Evolutionary conservation across 1,140 invertebrate species (phyloP).

Genomic region (Adoxophyes honmai): DNA sequence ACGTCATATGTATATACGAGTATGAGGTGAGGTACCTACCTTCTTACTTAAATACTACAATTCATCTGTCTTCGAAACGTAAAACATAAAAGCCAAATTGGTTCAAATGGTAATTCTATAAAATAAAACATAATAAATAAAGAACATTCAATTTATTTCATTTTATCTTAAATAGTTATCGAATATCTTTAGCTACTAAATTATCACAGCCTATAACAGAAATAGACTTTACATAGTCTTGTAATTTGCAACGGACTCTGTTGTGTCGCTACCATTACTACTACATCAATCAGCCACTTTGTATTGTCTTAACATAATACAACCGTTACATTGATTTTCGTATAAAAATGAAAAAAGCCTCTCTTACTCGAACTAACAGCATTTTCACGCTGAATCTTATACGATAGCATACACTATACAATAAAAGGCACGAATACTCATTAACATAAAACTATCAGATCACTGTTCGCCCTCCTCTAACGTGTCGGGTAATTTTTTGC

Average conservation of each 20-base stretch:
- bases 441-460: conserved; percentile 15
- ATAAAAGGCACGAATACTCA: conserved; percentile 13
- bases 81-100: too few relatives aligned
- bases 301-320: background rate
- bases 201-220: conserved; percentile 52
- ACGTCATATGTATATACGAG: too few relatives aligned
- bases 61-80: too few relatives aligned
- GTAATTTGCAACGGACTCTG: background rate
- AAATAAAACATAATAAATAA: background rate
- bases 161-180: conserved; percentile 13
- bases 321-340: background rate
- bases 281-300: background rate
- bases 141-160: conserved; percentile 8
- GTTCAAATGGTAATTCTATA: too few relatives aligned
- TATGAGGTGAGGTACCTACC: too few relatives aligned
- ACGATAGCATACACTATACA: too few relatives aligned
- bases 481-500: conserved; percentile 66
- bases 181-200: conserved; percentile 14
- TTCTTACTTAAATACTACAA: too few relatives aligned
- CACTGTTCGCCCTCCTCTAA: conserved; percentile 67
- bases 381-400: too few relatives aligned
- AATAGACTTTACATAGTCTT: conserved; percentile 30
- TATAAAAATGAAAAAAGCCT: conserved; percentile 12
- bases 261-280: background rate
- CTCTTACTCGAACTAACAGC: background rate